These are phyloP conservation scores for Ptiloglossa arizonensis DNA, from an alignment of 1,140 invertebrate genomes.

Conservation along the genomic window DNA sequence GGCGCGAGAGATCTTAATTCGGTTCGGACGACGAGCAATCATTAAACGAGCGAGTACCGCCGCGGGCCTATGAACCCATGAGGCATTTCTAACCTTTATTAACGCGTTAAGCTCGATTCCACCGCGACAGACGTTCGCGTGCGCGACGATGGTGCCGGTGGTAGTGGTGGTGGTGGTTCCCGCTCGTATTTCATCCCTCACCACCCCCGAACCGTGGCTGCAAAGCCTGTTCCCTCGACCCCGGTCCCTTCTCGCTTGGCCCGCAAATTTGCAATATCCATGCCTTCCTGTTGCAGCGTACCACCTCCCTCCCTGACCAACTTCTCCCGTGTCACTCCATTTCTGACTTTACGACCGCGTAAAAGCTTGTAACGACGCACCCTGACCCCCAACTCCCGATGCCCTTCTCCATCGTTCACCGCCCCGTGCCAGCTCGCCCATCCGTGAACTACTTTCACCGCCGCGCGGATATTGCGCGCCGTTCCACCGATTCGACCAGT, in stretches of 20 bases:
- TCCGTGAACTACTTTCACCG: constrained; percentile 26
- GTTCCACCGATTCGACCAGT: neutral
- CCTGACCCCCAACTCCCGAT: too few species aligned
- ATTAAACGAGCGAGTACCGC: constrained; percentile 4
- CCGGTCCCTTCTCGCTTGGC: neutral
- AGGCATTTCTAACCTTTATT: constrained; percentile 49
- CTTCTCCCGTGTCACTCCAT: constrained; percentile 35
- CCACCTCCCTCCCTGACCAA: neutral
- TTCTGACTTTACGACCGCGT: constrained; percentile 46
- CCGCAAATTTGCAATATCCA: constrained; percentile 60
- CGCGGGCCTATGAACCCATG: constrained; percentile 11
- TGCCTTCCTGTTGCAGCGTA: constrained; percentile 29
- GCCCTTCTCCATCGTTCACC: too few species aligned
- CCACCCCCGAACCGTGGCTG: neutral
- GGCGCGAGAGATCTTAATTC: neutral
- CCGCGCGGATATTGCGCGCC: constrained; percentile 19
- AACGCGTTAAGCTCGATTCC: constrained; percentile 61
- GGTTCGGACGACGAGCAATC: constrained; percentile 9
- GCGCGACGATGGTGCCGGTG: too few species aligned
- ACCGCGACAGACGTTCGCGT: constrained; percentile 15
- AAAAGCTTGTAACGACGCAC: constrained; percentile 49
- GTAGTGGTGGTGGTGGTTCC: too few species aligned
- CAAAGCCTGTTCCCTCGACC: constrained; percentile 34
- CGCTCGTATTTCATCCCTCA: constrained; percentile 52
- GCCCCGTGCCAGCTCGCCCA: too few species aligned